Percentiles rank a stretch among this genome's conserved stretches.
Evolutionary conservation across 2,888 invertebrate species (phyloP).

Genomic region (Trissolcus brochymenae): DNA sequence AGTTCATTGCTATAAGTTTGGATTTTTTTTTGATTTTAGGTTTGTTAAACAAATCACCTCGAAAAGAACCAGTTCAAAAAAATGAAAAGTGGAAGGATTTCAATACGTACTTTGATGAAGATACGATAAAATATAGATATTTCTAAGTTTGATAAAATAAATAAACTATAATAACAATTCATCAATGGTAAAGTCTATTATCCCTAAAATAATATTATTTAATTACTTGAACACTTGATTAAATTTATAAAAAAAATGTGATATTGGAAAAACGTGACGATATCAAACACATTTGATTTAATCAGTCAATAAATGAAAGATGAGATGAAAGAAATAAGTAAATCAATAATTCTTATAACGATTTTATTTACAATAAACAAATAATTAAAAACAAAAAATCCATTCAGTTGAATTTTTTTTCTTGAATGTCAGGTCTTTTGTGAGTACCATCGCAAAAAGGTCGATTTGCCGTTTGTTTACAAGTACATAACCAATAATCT

Average conservation of each 20-base stretch:
- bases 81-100: conserved; percentile 17
- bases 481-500: conserved; percentile 98
- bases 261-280: not conserved
- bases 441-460: conserved; percentile 99
- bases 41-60: conserved; percentile 19
- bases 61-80: conserved; percentile 14
- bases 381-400: not conserved
- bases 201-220: not conserved
- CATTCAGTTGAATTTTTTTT: conserved; percentile 12
- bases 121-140: conserved; percentile 20
- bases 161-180: not conserved
- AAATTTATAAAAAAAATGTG: too few relatives aligned
- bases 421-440: conserved; percentile 77
- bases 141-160: not conserved
- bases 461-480: conserved; percentile 94
- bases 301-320: too few relatives aligned
- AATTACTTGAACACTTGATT: too few relatives aligned
- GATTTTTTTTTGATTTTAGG: conserved; percentile 13
- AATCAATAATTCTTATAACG: too few relatives aligned
- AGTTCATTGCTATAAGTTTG: too few relatives aligned
- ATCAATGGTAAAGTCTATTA: not conserved
- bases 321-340: too few relatives aligned
- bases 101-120: conserved; percentile 39
- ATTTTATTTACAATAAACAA: conserved; percentile 18
- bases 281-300: too few relatives aligned